Evolutionary conservation across 2,888 invertebrate genomes (phyloP).

Genomic region (Rhorus exstirpatorius): DNA sequence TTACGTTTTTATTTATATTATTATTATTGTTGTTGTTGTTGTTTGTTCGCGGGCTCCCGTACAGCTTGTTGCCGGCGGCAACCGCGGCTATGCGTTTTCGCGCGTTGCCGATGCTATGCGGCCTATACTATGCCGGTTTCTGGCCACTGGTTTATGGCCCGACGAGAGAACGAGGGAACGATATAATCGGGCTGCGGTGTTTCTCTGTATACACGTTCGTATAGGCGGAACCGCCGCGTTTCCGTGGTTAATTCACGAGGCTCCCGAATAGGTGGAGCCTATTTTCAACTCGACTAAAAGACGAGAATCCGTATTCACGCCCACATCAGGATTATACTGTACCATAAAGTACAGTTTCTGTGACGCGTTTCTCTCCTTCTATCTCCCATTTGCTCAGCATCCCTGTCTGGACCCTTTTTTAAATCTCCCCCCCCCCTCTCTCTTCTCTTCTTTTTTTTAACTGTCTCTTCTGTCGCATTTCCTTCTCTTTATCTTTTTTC

Average conservation of each 20-base stretch:
- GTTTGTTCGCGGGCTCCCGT: background rate
- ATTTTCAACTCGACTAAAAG: conserved; percentile 45
- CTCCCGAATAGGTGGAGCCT: conserved; percentile 60
- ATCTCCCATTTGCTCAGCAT: background rate
- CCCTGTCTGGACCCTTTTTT: too few species aligned
- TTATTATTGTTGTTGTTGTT: too few species aligned
- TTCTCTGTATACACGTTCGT: conserved; percentile 17
- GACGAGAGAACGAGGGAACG: conserved; percentile 54
- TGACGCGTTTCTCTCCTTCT: background rate
- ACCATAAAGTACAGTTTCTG: conserved; percentile 2
- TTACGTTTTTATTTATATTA: background rate
- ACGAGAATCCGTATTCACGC: conserved; percentile 52
- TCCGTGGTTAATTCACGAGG: conserved; percentile 17
- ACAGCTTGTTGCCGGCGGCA: conserved; percentile 43
- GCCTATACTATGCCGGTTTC: conserved; percentile 59
- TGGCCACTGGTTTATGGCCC: conserved; percentile 36
- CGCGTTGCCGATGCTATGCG: conserved; percentile 57
- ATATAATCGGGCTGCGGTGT: conserved; percentile 34
- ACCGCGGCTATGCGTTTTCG: conserved; percentile 53
- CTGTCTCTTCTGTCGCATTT: too few species aligned
- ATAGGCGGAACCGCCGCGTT: conserved; percentile 40
- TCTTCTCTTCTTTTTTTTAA: too few species aligned
- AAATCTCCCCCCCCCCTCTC: too few species aligned
- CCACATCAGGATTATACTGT: conserved; percentile 50
- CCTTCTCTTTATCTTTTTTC: too few species aligned